phyloP scores from a whole-genome alignment of 2,888 invertebrate species.

The Rhagium mordax region DNA sequence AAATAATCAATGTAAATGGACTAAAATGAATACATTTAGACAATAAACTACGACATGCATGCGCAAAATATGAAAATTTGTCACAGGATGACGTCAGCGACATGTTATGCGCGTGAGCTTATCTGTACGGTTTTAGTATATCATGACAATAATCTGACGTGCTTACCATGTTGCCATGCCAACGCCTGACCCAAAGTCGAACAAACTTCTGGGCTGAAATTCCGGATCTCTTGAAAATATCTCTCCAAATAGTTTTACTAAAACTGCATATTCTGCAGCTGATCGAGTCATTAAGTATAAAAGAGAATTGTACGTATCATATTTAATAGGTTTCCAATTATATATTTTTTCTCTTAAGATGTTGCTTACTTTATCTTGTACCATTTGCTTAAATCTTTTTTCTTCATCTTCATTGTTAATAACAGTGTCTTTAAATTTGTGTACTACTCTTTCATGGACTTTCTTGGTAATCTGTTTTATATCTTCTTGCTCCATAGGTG shows the following conservation, averaged over 20 bases:
- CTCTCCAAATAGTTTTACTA: slow-evolving; percentile 82
- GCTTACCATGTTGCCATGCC: slow-evolving; percentile 83
- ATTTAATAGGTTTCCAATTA: slow-evolving; percentile 83
- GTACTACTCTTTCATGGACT: slow-evolving; percentile 63
- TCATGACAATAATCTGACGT: neutral
- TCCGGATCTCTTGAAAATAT: slow-evolving; percentile 76
- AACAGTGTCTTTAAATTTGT: slow-evolving; percentile 63
- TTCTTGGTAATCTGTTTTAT: slow-evolving; percentile 70
- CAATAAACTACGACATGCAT: no score
- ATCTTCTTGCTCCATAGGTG: slow-evolving; percentile 77
- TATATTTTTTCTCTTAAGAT: slow-evolving; percentile 77
- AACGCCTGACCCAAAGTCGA: slow-evolving; percentile 94
- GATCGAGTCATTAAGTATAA: slow-evolving; percentile 82
- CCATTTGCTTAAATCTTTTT: slow-evolving; percentile 69
- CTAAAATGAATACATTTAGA: no score
- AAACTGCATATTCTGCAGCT: slow-evolving; percentile 83
- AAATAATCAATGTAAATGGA: no score
- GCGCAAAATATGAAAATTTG: no score
- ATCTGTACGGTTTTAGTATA: no score
- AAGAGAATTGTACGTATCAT: slow-evolving; percentile 76
- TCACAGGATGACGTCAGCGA: no score
- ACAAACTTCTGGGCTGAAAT: slow-evolving; percentile 83
- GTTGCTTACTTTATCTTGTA: slow-evolving; percentile 73
- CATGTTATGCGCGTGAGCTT: no score
- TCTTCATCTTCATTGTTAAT: slow-evolving; percentile 68